Evolutionary conservation across 2,113 vertebrate species (phyloP).

Genomic region (Lophius piscatorius): DNA sequence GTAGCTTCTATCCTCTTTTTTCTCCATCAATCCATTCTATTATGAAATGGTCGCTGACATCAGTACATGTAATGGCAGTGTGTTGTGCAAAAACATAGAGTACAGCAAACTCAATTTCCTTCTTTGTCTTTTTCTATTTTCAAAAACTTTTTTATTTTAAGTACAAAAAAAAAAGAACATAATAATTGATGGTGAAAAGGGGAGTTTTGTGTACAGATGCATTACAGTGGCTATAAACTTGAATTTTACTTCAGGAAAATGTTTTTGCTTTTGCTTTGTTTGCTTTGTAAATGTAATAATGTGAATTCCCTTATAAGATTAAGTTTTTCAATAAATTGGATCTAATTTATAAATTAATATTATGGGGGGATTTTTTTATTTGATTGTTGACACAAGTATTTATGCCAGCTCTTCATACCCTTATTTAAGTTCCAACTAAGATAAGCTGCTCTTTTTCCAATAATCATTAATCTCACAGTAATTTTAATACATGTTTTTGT

Average conservation of each 20-base stretch:
- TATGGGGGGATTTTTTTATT: conserved; percentile 40
- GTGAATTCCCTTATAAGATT: conserved; percentile 10
- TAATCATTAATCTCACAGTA: conserved; percentile 34
- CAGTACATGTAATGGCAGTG: no score
- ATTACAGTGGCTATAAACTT: not conserved
- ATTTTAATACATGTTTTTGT: conserved; percentile 33
- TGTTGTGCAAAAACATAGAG: no score
- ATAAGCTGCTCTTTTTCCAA: conserved; percentile 23
- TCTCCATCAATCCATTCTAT: no score
- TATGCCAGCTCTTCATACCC: conserved; percentile 41
- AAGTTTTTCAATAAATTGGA: conserved; percentile 24
- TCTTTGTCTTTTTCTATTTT: no score
- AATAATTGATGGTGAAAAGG: not conserved
- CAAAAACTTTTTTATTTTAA: no score
- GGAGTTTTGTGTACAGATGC: conserved; percentile 1
- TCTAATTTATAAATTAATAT: conserved; percentile 30
- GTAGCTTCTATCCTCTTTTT: not conserved
- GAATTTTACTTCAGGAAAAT: not conserved
- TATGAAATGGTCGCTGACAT: no score
- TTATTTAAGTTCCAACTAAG: conserved; percentile 20
- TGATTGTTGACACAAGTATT: conserved; percentile 34
- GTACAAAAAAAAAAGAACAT: not conserved
- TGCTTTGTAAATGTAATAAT: conserved; percentile 28
- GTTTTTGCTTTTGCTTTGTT: not conserved
- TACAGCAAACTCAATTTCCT: no score